Percentiles rank a stretch among this genome's conserved stretches.
Evolutionary conservation across 2,888 invertebrate species (phyloP).

Genomic region (Mythimna ferrago): DNA sequence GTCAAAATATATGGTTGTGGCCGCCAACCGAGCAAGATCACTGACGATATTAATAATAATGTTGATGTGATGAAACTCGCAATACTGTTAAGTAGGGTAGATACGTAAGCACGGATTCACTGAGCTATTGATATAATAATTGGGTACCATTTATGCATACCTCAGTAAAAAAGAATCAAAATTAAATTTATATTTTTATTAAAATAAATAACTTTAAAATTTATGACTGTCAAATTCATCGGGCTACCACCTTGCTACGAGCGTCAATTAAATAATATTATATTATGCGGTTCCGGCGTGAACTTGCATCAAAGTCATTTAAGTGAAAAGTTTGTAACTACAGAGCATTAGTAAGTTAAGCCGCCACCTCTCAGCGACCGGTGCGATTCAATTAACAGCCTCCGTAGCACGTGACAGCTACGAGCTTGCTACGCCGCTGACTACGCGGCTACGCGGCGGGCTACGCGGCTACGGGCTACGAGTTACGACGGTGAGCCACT

Average conservation of each 20-base stretch:
- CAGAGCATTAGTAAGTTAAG: constrained; percentile 67
- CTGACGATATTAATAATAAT: constrained; percentile 15
- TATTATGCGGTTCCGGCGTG: constrained; percentile 59
- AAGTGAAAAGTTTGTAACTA: constrained; percentile 69
- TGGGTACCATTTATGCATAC: too few species aligned
- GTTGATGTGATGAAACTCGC: constrained; percentile 8
- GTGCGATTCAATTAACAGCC: constrained; percentile 79
- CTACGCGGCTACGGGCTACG: constrained; percentile 72
- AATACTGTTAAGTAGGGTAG: neutral
- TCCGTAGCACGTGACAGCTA: constrained; percentile 76
- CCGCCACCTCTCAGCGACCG: constrained; percentile 75
- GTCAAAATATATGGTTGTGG: constrained; percentile 37
- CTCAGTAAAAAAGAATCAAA: neutral
- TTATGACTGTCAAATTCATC: neutral
- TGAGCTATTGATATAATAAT: neutral
- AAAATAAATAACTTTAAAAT: neutral
- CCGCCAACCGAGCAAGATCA: constrained; percentile 8
- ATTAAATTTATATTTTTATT: neutral
- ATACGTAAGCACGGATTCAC: too few species aligned
- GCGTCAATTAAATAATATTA: constrained; percentile 37
- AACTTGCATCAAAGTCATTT: constrained; percentile 64
- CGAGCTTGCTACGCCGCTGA: constrained; percentile 67
- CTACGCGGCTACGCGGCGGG: constrained; percentile 67
- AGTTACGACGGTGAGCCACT: constrained; percentile 61
- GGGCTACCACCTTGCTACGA: neutral